Percentiles rank a stretch among this genome's conserved stretches.
These are phyloP conservation scores for Palloptera scutellata DNA, from an alignment of 2,888 invertebrate genomes.

Conservation along the genomic window DNA sequence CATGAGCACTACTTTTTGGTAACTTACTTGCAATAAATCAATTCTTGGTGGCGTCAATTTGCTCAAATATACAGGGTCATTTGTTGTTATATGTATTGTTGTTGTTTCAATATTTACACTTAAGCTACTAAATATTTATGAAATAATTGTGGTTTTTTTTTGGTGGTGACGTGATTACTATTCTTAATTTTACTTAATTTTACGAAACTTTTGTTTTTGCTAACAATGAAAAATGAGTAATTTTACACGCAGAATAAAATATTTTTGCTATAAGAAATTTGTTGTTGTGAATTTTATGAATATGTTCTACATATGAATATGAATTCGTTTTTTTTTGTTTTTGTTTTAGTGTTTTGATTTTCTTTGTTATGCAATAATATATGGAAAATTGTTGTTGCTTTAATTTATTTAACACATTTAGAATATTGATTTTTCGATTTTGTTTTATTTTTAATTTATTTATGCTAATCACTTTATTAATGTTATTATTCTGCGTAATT, in stretches of 20 bases:
- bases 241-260: neutral
- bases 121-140: neutral
- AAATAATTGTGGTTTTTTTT: neutral
- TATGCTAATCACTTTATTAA: neutral
- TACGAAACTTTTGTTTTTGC: neutral
- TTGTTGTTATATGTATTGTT: neutral
- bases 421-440: constrained; percentile 27
- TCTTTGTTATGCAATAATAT: too few relatives aligned
- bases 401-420: constrained; percentile 12
- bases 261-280: too few relatives aligned
- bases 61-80: constrained; percentile 23
- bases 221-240: neutral
- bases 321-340: neutral
- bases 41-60: constrained; percentile 30
- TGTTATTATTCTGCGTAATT: neutral
- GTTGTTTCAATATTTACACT: neutral
- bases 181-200: neutral
- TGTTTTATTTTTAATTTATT: neutral
- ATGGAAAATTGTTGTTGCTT: neutral
- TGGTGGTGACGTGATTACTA: neutral
- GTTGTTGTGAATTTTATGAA: too few relatives aligned
- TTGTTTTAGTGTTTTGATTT: constrained; percentile 9
- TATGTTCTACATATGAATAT: neutral
- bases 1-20: neutral
- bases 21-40: constrained; percentile 17